A percentile compares a stretch with the other conserved stretches of the same genome.
These are phyloP conservation scores for Rapana venosa DNA, from an alignment of 2,888 invertebrate species.

Conservation along the genomic window DNA sequence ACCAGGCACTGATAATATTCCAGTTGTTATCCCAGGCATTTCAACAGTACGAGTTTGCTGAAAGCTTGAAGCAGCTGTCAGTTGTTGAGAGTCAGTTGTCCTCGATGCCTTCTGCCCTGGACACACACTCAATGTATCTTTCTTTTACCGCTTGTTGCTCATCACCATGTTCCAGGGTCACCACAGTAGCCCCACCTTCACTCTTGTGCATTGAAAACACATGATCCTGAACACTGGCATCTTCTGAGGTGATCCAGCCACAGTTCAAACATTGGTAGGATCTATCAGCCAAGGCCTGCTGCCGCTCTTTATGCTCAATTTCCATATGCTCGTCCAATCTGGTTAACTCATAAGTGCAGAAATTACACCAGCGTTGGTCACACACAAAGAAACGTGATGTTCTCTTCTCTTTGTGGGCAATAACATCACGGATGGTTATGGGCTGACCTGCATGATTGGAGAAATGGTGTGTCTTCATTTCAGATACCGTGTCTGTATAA, in stretches of 20 bases:
- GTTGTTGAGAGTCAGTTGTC: too few species aligned
- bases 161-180: not conserved
- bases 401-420: slow-evolving; percentile 54
- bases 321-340: not conserved
- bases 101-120: not conserved
- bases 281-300: slow-evolving; percentile 55
- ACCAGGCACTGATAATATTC: too few species aligned
- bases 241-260: slow-evolving; percentile 55
- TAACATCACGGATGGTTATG: slow-evolving; percentile 60
- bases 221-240: slow-evolving; percentile 50
- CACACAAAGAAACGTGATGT: slow-evolving; percentile 63
- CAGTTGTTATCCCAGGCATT: too few species aligned
- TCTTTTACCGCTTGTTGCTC: slow-evolving; percentile 26
- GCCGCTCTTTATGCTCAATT: slow-evolving; percentile 48
- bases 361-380: slow-evolving; percentile 55
- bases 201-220: slow-evolving; percentile 51
- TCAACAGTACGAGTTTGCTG: too few species aligned
- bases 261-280: slow-evolving; percentile 62
- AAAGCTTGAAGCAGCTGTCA: too few species aligned
- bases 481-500: slow-evolving; percentile 43
- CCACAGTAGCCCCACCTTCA: slow-evolving; percentile 40
- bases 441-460: slow-evolving; percentile 57
- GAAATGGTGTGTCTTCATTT: slow-evolving; percentile 61
- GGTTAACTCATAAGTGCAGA: slow-evolving; percentile 33
- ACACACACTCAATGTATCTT: not conserved